These are phyloP conservation scores for Anas bahamensis DNA, from an alignment of 2,797 vertebrate species.

Conservation along the genomic window DNA sequence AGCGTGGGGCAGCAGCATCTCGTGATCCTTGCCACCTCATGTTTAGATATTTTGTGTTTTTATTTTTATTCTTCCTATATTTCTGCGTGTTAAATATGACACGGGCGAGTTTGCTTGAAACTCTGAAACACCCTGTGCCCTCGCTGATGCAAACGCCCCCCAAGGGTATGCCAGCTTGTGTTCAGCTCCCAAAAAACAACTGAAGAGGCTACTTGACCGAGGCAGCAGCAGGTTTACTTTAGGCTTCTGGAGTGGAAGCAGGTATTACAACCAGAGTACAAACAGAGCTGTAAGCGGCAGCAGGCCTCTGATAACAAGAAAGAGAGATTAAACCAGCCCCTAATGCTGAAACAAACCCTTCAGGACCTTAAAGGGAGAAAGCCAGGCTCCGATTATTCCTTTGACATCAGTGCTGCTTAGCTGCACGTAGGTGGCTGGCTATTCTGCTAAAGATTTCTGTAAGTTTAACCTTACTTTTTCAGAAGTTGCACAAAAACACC, in stretches of 20 bases:
- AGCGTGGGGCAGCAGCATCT: not conserved
- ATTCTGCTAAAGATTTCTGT: not conserved
- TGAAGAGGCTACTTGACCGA: not conserved
- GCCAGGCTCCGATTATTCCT: not conserved
- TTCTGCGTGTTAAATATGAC: not conserved
- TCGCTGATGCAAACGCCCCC: not conserved
- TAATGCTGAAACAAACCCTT: not conserved
- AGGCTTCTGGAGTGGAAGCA: not conserved
- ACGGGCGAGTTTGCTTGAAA: not conserved
- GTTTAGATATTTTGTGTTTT: not conserved
- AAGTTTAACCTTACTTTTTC: not conserved
- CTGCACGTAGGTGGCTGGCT: not conserved
- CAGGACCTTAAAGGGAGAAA: not conserved
- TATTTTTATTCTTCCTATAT: not conserved
- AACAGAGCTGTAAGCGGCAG: not conserved
- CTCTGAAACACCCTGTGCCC: not conserved
- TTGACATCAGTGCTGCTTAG: not conserved
- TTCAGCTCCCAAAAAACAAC: not conserved
- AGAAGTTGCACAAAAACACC: not conserved
- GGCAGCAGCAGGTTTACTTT: not conserved
- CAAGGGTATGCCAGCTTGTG: not conserved
- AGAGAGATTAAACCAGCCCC: constrained; percentile 1
- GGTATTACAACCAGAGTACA: not conserved
- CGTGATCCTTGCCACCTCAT: not conserved
- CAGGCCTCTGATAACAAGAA: not conserved